Evolutionary conservation across 2,888 invertebrate genomes (phyloP).

Genomic region (Monoplex corrugatus): DNA sequence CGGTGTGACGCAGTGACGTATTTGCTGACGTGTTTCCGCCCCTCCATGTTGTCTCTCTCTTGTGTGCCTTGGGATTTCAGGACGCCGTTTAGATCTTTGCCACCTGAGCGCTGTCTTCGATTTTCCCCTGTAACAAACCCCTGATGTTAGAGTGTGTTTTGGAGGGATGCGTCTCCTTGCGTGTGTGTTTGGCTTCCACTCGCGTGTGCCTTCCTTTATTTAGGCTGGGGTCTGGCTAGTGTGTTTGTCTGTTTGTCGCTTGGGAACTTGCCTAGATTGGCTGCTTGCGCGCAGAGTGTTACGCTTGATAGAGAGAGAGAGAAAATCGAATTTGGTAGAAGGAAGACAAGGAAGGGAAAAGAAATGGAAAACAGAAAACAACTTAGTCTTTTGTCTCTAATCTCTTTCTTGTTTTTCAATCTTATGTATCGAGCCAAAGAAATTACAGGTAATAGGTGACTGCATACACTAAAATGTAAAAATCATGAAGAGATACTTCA

Average conservation of each 20-base stretch:
- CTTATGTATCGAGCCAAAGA: too few relatives aligned
- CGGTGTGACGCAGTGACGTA: neutral
- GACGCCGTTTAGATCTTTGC: neutral
- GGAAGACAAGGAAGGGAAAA: too few relatives aligned
- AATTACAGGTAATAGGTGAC: too few relatives aligned
- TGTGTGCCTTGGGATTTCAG: neutral
- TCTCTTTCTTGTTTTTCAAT: too few relatives aligned
- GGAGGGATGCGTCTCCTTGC: neutral
- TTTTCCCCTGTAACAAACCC: neutral
- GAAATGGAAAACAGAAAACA: too few relatives aligned
- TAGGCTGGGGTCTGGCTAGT: neutral
- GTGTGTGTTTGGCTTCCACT: neutral
- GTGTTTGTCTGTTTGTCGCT: neutral
- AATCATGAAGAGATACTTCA: too few relatives aligned
- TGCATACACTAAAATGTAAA: too few relatives aligned
- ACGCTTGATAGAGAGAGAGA: neutral
- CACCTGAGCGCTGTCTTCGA: neutral
- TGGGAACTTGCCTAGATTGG: neutral
- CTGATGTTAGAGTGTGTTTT: neutral
- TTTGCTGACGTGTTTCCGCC: neutral
- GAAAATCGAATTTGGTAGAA: constrained; percentile 22
- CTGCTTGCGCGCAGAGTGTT: constrained; percentile 9
- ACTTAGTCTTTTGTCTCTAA: too few relatives aligned
- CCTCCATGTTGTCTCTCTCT: neutral
- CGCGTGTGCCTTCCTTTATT: neutral